A percentile compares a stretch with the other conserved stretches of the same genome.
Evolutionary conservation across 2,888 invertebrate genomes (phyloP).

Genomic region (Selenia dentaria): DNA sequence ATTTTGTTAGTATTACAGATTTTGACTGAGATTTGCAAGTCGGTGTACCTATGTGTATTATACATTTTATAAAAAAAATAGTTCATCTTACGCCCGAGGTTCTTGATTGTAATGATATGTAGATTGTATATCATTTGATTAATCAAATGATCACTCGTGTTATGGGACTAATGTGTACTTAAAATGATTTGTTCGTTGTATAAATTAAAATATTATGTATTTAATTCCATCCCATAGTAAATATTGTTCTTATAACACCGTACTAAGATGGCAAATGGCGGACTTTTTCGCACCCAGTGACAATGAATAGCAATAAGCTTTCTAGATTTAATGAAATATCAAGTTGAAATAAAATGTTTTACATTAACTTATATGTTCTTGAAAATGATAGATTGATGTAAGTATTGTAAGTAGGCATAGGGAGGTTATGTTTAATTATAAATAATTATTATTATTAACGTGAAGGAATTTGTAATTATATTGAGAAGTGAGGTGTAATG

Average conservation of each 20-base stretch:
- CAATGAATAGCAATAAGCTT: conserved; percentile 74
- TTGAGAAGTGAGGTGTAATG: conserved; percentile 74
- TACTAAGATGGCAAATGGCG: conserved; percentile 54
- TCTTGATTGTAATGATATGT: too few species aligned
- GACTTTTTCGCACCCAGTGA: conserved; percentile 35
- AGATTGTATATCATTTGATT: too few species aligned
- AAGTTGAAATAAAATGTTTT: conserved; percentile 65
- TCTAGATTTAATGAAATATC: conserved; percentile 45
- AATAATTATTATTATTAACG: conserved; percentile 73
- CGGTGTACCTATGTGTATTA: too few species aligned
- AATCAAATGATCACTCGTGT: too few species aligned
- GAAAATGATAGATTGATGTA: conserved; percentile 68
- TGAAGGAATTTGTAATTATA: conserved; percentile 82
- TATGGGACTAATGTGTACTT: conserved; percentile 22
- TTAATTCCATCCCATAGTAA: conserved; percentile 18
- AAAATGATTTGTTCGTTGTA: conserved; percentile 17
- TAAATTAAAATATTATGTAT: conserved; percentile 15
- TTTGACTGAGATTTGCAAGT: too few species aligned
- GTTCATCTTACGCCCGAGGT: too few species aligned
- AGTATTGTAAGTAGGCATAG: conserved; percentile 69
- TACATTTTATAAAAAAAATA: too few species aligned
- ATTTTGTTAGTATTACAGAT: too few species aligned
- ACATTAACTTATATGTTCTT: conserved; percentile 70
- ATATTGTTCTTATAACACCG: conserved; percentile 35
- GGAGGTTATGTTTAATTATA: conserved; percentile 70